Conservation (phyloP, 2,888 invertebrate species). For the Oligia latruncula region DNA sequence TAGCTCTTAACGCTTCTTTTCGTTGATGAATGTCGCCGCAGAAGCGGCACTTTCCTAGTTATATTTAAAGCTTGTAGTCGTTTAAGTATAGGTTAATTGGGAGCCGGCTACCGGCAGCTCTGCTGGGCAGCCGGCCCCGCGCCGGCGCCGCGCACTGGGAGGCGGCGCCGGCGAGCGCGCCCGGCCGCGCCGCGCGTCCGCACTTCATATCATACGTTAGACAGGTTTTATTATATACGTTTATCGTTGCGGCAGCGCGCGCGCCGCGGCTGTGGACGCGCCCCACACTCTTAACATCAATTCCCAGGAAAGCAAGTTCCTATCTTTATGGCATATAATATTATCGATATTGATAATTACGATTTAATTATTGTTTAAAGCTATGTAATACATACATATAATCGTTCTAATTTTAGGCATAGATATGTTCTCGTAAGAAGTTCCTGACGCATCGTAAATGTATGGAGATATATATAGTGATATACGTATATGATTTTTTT, state of each 20-base stretch:
- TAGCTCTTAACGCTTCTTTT: constrained; percentile 90
- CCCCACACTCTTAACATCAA: constrained; percentile 85
- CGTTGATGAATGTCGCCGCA: constrained; percentile 86
- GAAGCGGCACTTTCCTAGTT: constrained; percentile 87
- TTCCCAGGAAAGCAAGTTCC: constrained; percentile 91
- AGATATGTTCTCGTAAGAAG: constrained; percentile 91
- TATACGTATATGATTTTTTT: constrained; percentile 90
- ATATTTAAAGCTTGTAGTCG: constrained; percentile 89
- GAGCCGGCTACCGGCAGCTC: constrained; percentile 78
- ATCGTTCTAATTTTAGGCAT: constrained; percentile 91
- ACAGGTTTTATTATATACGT: constrained; percentile 90
- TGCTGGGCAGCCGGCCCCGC: constrained; percentile 74
- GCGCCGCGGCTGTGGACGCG: constrained; percentile 86
- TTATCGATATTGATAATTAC: constrained; percentile 91
- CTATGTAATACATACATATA: constrained; percentile 91
- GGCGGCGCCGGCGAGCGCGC: constrained; percentile 86
- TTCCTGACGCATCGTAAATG: constrained; percentile 91
- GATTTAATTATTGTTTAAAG: constrained; percentile 91
- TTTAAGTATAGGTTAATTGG: constrained; percentile 88
- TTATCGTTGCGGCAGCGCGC: constrained; percentile 86
- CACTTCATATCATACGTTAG: constrained; percentile 90
- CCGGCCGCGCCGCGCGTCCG: constrained; percentile 81
- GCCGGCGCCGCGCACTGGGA: constrained; percentile 89
- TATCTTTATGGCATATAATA: constrained; percentile 91
- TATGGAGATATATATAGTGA: constrained; percentile 90